Evolutionary conservation across 2,797 vertebrate genomes (phyloP).

Genomic region (Molothrus aeneus): DNA sequence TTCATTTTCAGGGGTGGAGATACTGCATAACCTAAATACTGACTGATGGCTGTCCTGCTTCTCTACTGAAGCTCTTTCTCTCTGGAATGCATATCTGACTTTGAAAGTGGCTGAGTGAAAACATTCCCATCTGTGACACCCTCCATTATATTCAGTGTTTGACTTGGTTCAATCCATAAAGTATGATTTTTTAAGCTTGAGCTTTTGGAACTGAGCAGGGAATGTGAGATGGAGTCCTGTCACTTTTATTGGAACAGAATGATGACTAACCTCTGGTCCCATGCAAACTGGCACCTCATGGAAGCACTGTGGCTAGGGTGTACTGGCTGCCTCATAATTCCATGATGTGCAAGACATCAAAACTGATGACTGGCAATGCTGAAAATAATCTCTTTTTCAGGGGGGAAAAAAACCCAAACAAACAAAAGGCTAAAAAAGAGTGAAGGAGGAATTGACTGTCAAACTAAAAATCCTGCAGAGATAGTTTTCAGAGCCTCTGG

Average conservation of each 20-base stretch:
- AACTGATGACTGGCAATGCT: neutral
- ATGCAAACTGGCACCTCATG: neutral
- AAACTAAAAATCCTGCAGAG: neutral
- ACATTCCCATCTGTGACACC: neutral
- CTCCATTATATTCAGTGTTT: neutral
- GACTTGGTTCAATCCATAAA: neutral
- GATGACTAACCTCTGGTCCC: neutral
- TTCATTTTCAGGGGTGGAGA: neutral
- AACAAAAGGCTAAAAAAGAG: neutral
- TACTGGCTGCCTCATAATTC: neutral
- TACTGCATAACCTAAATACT: neutral
- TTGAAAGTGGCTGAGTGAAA: neutral
- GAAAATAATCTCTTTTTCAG: neutral
- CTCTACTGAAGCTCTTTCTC: neutral
- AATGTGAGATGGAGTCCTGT: neutral
- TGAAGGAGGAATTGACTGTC: neutral
- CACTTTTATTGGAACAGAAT: neutral
- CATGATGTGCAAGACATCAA: neutral
- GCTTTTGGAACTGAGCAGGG: neutral
- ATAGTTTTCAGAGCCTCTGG: neutral
- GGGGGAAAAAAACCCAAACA: neutral
- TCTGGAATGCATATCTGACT: neutral
- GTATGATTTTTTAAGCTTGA: neutral
- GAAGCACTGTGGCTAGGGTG: neutral
- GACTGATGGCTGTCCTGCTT: neutral